Conservation (phyloP, 2,797 vertebrate genomes). For the Rhincodon typus region DNA sequence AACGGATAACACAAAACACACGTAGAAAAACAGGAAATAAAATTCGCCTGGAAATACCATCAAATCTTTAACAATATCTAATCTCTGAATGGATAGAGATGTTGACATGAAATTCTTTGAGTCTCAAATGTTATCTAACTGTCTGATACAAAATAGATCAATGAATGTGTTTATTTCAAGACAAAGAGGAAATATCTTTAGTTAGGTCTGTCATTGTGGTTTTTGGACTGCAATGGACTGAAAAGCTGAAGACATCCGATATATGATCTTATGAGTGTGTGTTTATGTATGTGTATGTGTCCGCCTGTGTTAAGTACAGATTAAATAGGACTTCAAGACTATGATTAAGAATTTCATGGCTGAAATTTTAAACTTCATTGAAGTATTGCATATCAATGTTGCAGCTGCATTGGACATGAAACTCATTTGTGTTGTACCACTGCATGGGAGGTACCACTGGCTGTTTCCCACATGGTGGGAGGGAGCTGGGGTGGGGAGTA, state of each 20-base stretch:
- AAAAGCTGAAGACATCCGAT: background rate
- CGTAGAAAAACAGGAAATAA: background rate
- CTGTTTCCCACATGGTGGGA: background rate
- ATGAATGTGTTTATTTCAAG: background rate
- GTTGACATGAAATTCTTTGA: background rate
- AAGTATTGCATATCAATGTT: background rate
- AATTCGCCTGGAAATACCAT: background rate
- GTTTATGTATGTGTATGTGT: background rate
- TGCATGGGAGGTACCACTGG: background rate
- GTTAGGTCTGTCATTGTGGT: background rate
- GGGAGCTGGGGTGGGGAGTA: background rate
- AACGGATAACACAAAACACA: background rate
- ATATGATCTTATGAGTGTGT: background rate
- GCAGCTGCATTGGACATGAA: background rate
- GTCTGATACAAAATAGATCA: background rate
- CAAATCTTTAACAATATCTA: background rate
- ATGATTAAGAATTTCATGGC: background rate
- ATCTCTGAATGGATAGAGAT: background rate
- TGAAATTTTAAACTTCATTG: background rate
- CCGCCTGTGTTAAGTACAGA: background rate
- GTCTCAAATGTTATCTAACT: background rate
- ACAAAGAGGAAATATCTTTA: background rate
- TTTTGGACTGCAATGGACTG: background rate
- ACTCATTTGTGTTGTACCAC: background rate
- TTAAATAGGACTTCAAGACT: background rate